phyloP scores from a whole-genome alignment of 2,888 invertebrate genomes.

The Ennomos erosarius region DNA sequence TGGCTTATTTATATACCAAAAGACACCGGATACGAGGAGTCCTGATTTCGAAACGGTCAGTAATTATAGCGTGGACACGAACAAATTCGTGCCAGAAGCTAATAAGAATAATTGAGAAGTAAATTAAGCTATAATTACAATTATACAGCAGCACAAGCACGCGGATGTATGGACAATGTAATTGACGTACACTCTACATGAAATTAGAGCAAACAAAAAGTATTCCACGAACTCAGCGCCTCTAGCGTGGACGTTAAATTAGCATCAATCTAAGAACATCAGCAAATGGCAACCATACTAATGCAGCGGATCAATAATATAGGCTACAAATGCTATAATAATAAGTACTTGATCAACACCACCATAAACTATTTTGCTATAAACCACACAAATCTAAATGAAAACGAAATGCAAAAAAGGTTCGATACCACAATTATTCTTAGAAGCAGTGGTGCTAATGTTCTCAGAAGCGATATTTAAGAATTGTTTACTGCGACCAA shows the following conservation, averaged over 20 bases:
- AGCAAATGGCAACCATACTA: conserved; percentile 34
- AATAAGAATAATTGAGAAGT: conserved; percentile 36
- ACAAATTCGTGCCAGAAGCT: conserved; percentile 30
- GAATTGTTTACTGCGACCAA: conserved; percentile 49
- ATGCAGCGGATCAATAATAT: conserved; percentile 27
- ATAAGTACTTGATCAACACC: conserved; percentile 10
- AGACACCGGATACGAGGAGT: conserved; percentile 21
- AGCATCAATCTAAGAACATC: conserved; percentile 41
- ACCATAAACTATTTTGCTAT: background rate
- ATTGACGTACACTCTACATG: conserved; percentile 39
- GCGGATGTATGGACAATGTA: conserved; percentile 46
- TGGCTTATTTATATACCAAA: conserved; percentile 12
- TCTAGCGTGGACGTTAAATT: conserved; percentile 40
- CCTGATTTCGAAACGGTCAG: conserved; percentile 30
- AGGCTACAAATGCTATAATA: conserved; percentile 23
- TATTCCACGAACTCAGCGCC: conserved; percentile 37
- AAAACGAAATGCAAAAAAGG: conserved; percentile 14
- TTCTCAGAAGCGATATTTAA: conserved; percentile 29
- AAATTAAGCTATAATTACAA: conserved; percentile 41
- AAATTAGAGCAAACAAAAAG: conserved; percentile 53
- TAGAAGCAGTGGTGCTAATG: background rate
- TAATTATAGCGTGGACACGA: conserved; percentile 24
- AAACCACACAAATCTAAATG: conserved; percentile 10
- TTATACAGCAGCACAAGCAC: conserved; percentile 41
- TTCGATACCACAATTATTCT: conserved; percentile 1